Evolutionary conservation across 2,113 vertebrate genomes (phyloP).

Genomic region (Triplophysa siluroides): DNA sequence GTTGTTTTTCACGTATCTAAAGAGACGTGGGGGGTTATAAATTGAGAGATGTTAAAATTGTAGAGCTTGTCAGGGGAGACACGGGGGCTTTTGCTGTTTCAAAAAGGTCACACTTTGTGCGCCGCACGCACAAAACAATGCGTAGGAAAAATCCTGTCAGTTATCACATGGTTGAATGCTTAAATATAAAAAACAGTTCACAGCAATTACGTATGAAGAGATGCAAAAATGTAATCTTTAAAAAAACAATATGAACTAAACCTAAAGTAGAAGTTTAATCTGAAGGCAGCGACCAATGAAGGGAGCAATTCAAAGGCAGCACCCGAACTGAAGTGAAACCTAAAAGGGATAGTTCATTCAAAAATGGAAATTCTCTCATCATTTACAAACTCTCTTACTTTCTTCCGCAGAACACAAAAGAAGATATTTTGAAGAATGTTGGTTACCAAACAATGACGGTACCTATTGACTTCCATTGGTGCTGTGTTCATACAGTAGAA

Average conservation of each 20-base stretch:
- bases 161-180: conserved; percentile 13
- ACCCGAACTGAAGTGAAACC: background rate
- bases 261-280: background rate
- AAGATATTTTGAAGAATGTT: too few relatives aligned
- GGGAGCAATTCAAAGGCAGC: background rate
- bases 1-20: conserved; percentile 68
- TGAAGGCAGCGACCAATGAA: too few relatives aligned
- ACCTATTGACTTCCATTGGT: too few relatives aligned
- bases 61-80: conserved; percentile 61
- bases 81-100: conserved; percentile 59
- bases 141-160: conserved; percentile 47
- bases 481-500: too few relatives aligned
- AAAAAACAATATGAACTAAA: too few relatives aligned
- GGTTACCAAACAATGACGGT: too few relatives aligned
- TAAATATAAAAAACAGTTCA: background rate
- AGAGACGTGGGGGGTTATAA: conserved; percentile 62
- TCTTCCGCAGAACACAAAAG: background rate
- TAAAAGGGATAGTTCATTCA: conserved; percentile 7
- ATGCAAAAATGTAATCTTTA: background rate
- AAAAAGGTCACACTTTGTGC: conserved; percentile 26
- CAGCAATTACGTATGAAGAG: background rate
- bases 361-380: too few relatives aligned
- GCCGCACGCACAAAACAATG: conserved; percentile 9
- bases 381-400: background rate
- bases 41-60: conserved; percentile 60